Percentiles rank a stretch among this genome's conserved stretches.
phyloP scores from a whole-genome alignment of 2,113 vertebrate genomes.

The Salvelinus alpinus region DNA sequence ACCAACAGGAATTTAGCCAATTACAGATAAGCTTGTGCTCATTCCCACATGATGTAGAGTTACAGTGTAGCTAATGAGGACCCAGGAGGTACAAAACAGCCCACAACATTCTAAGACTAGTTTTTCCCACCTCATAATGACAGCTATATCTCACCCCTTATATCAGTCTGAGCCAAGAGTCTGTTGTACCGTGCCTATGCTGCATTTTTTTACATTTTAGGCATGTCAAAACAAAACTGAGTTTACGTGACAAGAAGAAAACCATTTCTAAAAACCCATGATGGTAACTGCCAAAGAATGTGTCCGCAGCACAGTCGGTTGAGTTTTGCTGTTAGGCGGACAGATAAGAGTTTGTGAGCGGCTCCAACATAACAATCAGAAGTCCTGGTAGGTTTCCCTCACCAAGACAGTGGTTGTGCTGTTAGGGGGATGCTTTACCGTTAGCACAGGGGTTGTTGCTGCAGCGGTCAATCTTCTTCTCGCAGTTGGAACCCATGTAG shows the following conservation, averaged over 20 bases:
- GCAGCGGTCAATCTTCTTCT: slow-evolving; percentile 86
- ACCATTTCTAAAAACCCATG: background rate
- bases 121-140: background rate
- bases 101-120: background rate
- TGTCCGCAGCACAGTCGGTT: background rate
- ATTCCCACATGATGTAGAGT: slow-evolving; percentile 6
- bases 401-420: background rate
- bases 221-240: slow-evolving; percentile 35
- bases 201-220: slow-evolving; percentile 13
- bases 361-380: too few relatives aligned
- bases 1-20: slow-evolving; percentile 40
- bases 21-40: slow-evolving; percentile 41
- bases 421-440: slow-evolving; percentile 59
- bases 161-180: slow-evolving; percentile 1
- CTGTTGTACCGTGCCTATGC: slow-evolving; percentile 23
- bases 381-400: background rate
- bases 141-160: background rate
- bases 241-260: background rate
- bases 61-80: slow-evolving; percentile 53
- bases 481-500: slow-evolving; percentile 89
- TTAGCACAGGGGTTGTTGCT: slow-evolving; percentile 82
- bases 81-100: slow-evolving; percentile 39
- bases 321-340: background rate
- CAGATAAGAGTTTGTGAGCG: too few relatives aligned
- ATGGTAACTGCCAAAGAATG: background rate